Percentiles rank a stretch among this genome's conserved stretches.
These are phyloP conservation scores for Trachemys scripta DNA, from an alignment of 2,113 vertebrate species.

Conservation along the genomic window DNA sequence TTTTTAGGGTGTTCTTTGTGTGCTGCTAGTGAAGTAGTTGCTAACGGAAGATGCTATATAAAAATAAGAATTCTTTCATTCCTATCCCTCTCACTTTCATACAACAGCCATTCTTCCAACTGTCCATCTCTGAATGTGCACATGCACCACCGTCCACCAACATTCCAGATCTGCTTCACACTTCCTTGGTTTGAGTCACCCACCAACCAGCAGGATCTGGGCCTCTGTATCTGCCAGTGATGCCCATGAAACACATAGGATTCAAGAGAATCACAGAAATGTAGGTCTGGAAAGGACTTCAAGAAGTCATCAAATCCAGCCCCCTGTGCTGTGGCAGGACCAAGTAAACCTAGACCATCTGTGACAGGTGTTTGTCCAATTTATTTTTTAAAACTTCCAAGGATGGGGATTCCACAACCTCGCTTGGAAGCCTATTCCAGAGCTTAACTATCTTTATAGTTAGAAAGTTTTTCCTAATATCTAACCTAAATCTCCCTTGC, in stretches of 20 bases:
- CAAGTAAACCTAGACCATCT: no score
- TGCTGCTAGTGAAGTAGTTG: neutral
- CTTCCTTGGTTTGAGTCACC: slow-evolving; percentile 38
- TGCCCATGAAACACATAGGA: slow-evolving; percentile 59
- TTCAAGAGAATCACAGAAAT: neutral
- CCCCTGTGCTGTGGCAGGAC: no score
- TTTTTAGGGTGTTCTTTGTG: neutral
- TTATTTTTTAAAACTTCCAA: no score
- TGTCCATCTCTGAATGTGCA: neutral
- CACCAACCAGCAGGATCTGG: slow-evolving; percentile 17
- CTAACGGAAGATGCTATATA: neutral
- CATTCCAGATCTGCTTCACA: slow-evolving; percentile 50
- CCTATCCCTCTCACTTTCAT: slow-evolving; percentile 1
- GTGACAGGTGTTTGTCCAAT: no score
- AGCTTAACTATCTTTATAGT: no score
- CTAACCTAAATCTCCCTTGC: no score
- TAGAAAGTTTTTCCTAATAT: no score
- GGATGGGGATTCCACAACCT: no score
- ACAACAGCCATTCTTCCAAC: neutral
- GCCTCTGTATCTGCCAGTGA: slow-evolving; percentile 53
- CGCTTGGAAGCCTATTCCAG: no score
- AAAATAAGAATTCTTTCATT: neutral
- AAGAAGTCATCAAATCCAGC: no score
- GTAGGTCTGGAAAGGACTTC: no score
- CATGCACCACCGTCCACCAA: slow-evolving; percentile 16